phyloP scores from a whole-genome alignment of 2,888 invertebrate species.

The Drosophila demipolita region DNA sequence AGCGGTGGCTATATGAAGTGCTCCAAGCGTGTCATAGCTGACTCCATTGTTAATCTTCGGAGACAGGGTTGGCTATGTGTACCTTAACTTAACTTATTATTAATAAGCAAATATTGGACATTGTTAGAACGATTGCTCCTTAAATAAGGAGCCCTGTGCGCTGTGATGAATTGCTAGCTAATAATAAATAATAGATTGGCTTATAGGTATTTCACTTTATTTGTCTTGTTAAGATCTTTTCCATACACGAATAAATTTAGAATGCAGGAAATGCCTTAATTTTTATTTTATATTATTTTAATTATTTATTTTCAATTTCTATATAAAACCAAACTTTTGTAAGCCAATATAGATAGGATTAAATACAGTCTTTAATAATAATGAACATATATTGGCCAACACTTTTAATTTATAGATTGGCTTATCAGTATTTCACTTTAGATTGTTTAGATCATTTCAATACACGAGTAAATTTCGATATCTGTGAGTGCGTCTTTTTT shows the following conservation, averaged over 20 bases:
- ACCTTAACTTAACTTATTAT: neutral
- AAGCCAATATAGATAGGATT: neutral
- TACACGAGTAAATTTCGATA: neutral
- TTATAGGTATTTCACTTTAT: neutral
- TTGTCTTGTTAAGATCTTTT: neutral
- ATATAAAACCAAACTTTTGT: neutral
- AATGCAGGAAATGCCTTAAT: neutral
- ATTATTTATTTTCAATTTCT: neutral
- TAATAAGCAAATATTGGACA: neutral
- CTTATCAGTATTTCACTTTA: neutral
- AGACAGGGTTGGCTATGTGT: constrained; percentile 86
- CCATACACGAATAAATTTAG: neutral
- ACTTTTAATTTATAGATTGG: neutral
- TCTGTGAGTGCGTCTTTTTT: neutral
- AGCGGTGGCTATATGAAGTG: constrained; percentile 93
- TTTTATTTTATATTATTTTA: neutral
- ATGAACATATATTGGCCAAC: neutral
- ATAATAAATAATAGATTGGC: neutral
- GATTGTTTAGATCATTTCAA: neutral
- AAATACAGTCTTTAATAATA: neutral
- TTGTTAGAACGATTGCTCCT: constrained; percentile 13
- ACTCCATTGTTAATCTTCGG: constrained; percentile 92
- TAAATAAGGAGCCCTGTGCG: constrained; percentile 3
- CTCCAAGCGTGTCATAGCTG: constrained; percentile 93
- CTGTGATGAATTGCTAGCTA: constrained; percentile 22